Evolutionary conservation across 30 jellyfish, hydroid and myxozoan genomes (phyloP).

Genomic region (Aurelia aurita): DNA sequence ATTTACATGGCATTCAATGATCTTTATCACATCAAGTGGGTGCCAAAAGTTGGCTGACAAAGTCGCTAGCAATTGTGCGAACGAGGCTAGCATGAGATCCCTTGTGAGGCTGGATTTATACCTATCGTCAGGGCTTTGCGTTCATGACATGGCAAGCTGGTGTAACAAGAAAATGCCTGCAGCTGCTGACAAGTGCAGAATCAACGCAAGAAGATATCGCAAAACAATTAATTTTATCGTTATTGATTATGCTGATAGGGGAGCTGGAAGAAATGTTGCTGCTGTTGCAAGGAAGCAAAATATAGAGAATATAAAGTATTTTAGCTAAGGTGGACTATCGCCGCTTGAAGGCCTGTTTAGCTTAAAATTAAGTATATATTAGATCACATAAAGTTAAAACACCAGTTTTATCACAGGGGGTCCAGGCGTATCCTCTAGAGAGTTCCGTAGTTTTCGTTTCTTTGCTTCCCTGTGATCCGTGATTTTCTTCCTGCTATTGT

Average conservation of each 20-base stretch:
- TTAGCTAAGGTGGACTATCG: not conserved
- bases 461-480: no score
- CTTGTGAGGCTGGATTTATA: constrained; percentile 81
- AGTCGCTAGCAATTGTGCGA: constrained; percentile 57
- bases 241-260: constrained; percentile 75
- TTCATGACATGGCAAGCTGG: constrained; percentile 63
- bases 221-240: constrained; percentile 78
- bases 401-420: no score
- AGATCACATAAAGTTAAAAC: no score
- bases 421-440: no score
- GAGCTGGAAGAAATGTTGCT: constrained; percentile 46
- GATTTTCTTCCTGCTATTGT: no score
- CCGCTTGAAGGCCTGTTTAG: no score
- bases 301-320: constrained; percentile 46
- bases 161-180: constrained; percentile 31
- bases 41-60: constrained; percentile 53
- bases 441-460: no score
- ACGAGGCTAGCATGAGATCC: constrained; percentile 42
- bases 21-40: constrained; percentile 42
- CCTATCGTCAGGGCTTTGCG: constrained; percentile 80
- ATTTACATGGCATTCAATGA: constrained; percentile 79
- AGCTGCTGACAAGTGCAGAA: constrained; percentile 59
- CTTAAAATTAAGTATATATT: no score
- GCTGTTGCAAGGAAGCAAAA: constrained; percentile 74
- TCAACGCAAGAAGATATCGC: constrained; percentile 15